These are phyloP conservation scores for Leptatherina wallacei DNA, from an alignment of 2,797 vertebrate genomes.

Conservation along the genomic window DNA sequence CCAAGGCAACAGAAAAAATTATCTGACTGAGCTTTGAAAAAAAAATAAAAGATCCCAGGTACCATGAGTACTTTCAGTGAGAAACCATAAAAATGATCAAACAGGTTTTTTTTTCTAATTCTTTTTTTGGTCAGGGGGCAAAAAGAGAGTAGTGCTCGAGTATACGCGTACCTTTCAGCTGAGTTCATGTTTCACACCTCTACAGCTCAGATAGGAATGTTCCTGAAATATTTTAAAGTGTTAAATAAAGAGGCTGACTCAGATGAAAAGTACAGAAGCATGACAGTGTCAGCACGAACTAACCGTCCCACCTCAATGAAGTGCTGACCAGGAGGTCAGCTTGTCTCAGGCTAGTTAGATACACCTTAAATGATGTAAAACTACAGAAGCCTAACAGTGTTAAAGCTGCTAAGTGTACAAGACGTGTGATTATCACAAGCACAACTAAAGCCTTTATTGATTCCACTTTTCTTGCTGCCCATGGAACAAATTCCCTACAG, in stretches of 20 bases:
- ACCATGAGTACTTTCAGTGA: not conserved
- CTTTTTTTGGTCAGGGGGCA: too few relatives aligned
- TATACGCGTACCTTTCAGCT: not conserved
- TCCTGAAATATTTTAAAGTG: conserved; percentile 27
- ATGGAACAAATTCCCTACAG: conserved; percentile 12
- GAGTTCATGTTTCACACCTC: conserved; percentile 20
- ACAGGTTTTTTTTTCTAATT: too few relatives aligned
- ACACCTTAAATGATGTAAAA: not conserved
- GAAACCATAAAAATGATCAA: not conserved
- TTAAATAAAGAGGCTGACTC: conserved; percentile 49
- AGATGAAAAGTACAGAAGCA: conserved; percentile 33
- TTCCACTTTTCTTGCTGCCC: conserved; percentile 12
- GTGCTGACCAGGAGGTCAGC: conserved; percentile 32
- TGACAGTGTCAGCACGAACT: conserved; percentile 24
- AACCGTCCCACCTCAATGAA: conserved; percentile 34
- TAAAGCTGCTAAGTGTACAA: not conserved
- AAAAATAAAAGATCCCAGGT: not conserved
- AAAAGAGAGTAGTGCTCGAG: not conserved
- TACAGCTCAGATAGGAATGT: conserved; percentile 6
- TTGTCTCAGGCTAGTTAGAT: not conserved
- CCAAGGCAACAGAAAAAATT: not conserved
- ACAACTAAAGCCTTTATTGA: not conserved
- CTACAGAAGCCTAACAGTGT: not conserved
- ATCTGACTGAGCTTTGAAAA: not conserved
- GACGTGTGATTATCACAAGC: not conserved